A percentile compares a stretch with the other conserved stretches of the same genome.
phyloP scores from a whole-genome alignment of 2,888 invertebrate genomes.

The Panopea generosa region DNA sequence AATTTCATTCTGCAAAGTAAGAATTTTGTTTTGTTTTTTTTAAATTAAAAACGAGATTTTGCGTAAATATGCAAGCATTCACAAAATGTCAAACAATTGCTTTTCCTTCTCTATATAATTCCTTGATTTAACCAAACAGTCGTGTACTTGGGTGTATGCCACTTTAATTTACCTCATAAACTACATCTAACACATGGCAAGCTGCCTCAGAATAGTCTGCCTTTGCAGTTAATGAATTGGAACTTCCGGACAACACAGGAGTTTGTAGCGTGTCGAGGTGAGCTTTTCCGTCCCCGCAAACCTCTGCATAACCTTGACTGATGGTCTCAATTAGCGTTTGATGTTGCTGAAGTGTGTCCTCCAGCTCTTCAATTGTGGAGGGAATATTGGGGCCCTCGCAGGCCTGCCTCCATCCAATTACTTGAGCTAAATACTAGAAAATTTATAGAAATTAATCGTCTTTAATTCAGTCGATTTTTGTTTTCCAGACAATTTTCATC shows the following conservation, averaged over 20 bases:
- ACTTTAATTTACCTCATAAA: conserved; percentile 90
- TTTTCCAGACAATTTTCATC: no score
- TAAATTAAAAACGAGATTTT: no score
- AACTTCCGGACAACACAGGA: conserved; percentile 83
- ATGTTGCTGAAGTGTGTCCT: conserved; percentile 96
- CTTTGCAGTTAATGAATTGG: conserved; percentile 84
- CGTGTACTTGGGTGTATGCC: not conserved
- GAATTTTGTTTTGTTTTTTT: no score
- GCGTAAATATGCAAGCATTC: no score
- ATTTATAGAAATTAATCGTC: no score
- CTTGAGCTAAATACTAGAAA: conserved; percentile 87
- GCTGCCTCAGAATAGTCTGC: conserved; percentile 98
- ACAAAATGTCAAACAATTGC: no score
- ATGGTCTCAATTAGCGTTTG: conserved; percentile 98
- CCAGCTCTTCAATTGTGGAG: conserved; percentile 93
- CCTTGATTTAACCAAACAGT: no score
- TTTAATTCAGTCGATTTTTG: no score
- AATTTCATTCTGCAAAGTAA: no score
- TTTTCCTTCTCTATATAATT: no score
- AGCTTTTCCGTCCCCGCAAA: conserved; percentile 86
- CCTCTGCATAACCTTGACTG: conserved; percentile 97
- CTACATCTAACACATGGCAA: conserved; percentile 97
- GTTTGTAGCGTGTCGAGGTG: conserved; percentile 86
- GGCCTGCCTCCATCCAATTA: conserved; percentile 96
- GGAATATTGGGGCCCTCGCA: conserved; percentile 90